Evolutionary conservation across 2,888 invertebrate species (phyloP).

Genomic region (Phania funesta): DNA sequence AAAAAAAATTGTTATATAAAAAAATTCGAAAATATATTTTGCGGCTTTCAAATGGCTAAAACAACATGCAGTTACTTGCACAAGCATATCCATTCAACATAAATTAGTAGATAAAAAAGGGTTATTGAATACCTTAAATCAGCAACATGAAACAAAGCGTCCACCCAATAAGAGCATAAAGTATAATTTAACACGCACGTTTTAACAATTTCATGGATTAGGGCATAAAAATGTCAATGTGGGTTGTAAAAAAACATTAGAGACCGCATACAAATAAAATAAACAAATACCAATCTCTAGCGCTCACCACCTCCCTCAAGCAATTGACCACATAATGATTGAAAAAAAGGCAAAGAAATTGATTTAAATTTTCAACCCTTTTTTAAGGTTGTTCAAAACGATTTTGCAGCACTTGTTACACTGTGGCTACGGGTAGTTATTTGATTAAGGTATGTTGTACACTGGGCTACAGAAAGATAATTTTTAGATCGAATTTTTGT

Average conservation of each 20-base stretch:
- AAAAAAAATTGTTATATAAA: too few species aligned
- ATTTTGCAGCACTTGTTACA: slow-evolving; percentile 56
- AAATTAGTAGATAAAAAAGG: slow-evolving; percentile 29
- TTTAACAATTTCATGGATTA: slow-evolving; percentile 64
- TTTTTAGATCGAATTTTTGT: too few species aligned
- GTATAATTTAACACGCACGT: slow-evolving; percentile 66
- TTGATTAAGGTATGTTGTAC: neutral
- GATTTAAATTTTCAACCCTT: slow-evolving; percentile 57
- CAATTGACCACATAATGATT: slow-evolving; percentile 60
- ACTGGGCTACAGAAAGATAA: slow-evolving; percentile 5
- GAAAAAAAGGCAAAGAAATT: slow-evolving; percentile 47
- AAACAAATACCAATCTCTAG: slow-evolving; percentile 35
- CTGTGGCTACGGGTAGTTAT: slow-evolving; percentile 6
- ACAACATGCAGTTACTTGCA: slow-evolving; percentile 32
- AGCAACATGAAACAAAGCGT: neutral
- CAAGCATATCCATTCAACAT: slow-evolving; percentile 23
- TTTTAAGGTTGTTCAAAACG: neutral
- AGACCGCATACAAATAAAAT: slow-evolving; percentile 41
- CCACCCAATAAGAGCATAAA: slow-evolving; percentile 4
- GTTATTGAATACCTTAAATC: slow-evolving; percentile 52
- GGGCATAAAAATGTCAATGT: slow-evolving; percentile 39
- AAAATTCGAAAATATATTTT: slow-evolving; percentile 58
- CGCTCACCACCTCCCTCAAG: neutral
- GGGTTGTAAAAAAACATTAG: slow-evolving; percentile 21
- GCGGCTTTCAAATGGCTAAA: slow-evolving; percentile 44